Conservation (phyloP, 2,113 vertebrate genomes). For the Bungarus multicinctus region DNA sequence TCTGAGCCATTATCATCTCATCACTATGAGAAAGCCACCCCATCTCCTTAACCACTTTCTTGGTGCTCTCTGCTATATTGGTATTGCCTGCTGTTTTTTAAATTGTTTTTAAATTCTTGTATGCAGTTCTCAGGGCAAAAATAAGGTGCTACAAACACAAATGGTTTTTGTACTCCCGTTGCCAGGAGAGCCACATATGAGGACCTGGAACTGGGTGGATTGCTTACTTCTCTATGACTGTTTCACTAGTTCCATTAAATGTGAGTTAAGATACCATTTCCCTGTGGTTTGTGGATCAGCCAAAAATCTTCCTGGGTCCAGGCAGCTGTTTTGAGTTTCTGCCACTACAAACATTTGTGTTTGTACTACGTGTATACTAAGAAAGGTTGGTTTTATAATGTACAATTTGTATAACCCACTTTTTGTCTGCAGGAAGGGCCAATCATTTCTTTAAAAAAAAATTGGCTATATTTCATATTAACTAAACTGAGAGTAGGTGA, state of each 20-base stretch:
- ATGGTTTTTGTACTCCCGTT: not conserved
- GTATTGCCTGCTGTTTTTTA: not conserved
- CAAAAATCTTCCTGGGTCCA: not conserved
- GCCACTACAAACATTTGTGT: not conserved
- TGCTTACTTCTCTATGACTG: not conserved
- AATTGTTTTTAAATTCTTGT: not conserved
- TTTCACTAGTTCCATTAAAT: not conserved
- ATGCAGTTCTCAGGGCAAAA: not conserved
- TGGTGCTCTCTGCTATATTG: not conserved
- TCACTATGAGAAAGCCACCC: not conserved
- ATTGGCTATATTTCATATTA: not conserved
- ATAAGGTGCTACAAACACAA: not conserved
- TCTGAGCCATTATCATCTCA: not conserved
- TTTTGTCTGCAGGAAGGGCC: not conserved
- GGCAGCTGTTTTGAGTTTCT: not conserved
- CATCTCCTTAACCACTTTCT: not conserved
- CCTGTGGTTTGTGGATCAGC: not conserved
- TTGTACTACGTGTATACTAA: not conserved
- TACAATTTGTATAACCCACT: not conserved
- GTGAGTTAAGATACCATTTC: not conserved
- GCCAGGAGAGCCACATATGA: not conserved
- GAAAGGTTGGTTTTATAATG: not conserved
- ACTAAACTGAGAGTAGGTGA: not conserved
- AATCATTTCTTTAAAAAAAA: not conserved
- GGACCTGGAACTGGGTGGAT: not conserved